These are phyloP conservation scores for Echinometra lucunter DNA, from an alignment of 53 echinoderm and acorn worm species.

Conservation along the genomic window DNA sequence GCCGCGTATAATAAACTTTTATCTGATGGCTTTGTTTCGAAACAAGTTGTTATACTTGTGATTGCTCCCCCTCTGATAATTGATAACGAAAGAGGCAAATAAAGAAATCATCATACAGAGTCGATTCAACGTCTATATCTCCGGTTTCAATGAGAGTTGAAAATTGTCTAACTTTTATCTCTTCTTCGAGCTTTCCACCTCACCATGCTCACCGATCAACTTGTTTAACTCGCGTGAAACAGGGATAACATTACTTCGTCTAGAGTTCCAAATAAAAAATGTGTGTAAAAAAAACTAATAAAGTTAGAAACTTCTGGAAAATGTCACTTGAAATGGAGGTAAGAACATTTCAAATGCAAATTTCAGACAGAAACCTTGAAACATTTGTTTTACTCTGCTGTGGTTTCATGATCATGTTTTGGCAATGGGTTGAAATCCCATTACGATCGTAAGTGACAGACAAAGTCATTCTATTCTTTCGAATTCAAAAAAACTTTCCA, in stretches of 20 bases:
- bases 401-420: conserved; percentile 2
- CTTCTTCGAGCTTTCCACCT: too few species aligned
- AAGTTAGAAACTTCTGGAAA: too few species aligned
- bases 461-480: conserved; percentile 23
- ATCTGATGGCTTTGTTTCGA: background rate
- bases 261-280: too few species aligned
- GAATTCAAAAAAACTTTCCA: conserved; percentile 3
- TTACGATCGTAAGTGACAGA: conserved; percentile 44
- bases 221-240: background rate
- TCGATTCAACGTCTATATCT: background rate
- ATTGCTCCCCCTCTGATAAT: background rate
- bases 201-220: background rate
- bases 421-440: background rate
- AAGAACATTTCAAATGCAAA: background rate
- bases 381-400: background rate
- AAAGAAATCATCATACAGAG: background rate
- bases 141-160: background rate
- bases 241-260: background rate
- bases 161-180: background rate
- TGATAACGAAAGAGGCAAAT: background rate
- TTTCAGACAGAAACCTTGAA: background rate
- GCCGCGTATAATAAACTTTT: background rate
- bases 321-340: too few species aligned
- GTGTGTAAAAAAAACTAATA: too few species aligned
- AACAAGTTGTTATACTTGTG: background rate